Conservation (phyloP, 2,113 vertebrate genomes). For the Mirza zaza region DNA sequence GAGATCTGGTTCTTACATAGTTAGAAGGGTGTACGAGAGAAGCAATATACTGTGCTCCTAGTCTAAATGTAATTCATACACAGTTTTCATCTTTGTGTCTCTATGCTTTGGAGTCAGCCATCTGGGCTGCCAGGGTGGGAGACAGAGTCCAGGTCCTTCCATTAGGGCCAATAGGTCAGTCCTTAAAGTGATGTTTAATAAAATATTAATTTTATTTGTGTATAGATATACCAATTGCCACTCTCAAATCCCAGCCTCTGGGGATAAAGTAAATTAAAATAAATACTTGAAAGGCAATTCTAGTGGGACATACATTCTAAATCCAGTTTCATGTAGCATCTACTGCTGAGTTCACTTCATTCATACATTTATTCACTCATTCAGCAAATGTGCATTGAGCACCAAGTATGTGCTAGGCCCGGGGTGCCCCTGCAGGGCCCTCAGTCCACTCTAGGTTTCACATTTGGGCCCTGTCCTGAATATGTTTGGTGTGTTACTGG, state of each 20-base stretch:
- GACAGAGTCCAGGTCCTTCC: background rate
- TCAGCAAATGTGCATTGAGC: background rate
- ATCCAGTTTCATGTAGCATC: background rate
- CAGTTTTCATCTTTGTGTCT: background rate
- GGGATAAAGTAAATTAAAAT: background rate
- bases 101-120: background rate
- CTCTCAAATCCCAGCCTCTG: background rate
- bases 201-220: background rate
- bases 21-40: background rate
- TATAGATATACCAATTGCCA: background rate
- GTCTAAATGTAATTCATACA: background rate
- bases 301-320: background rate
- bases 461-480: background rate
- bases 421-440: background rate
- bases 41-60: background rate
- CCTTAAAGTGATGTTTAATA: background rate
- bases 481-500: background rate
- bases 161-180: background rate
- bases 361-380: background rate
- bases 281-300: background rate
- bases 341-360: background rate
- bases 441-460: background rate
- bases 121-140: accelerated
- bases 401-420: no score
- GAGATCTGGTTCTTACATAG: background rate